Evolutionary conservation across 1,140 invertebrate species (phyloP), one percentile per base, ranked within the genome.

Genomic region (Brachionus sp.): DNA sequence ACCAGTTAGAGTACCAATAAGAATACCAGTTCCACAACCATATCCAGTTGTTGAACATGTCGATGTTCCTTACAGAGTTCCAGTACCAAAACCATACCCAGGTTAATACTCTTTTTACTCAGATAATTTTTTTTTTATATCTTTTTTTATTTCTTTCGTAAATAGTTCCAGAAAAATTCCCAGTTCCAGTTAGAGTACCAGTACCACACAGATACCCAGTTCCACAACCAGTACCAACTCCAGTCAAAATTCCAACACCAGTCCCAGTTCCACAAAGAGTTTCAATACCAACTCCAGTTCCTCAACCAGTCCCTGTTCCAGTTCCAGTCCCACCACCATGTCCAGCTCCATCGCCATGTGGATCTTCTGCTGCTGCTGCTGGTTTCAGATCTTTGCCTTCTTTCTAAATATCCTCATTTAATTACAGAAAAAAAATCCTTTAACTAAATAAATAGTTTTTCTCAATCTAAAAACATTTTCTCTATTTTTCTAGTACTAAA

Each of bases 141-240:
- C 2, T 68, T 16, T 5, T 1, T 35, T 68, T 35, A 13, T 68
- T 68, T 13, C 10, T 12, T 37, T 29, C n/a, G n/a, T 39, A 5
- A 64, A 23, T n/a, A 35, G 64, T 68, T 33, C 64, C 64, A 68
- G 64, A 35, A 68, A 68, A n/a, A 68, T 68, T 35, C 29, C 64
- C 64, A 35, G 64, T 68, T 33, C 64, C 64, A 42, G 68, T 73
- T 9, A 16, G 23, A 73, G 37, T 73, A 44, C 70, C 42, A 75
- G 25, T 46, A n/a, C 70, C 70, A 75, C 39, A 75, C 19, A 42
- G 19, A 73, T 73, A 42, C 70, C 42, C 70, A 75, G 70, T 75
- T 7, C 39, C 70, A 75, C 16, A 25, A 25, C 39, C 39, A 33
- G 19, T 25, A 10, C 39, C n/a, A 50, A n/a, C 23, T 13, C 70